Percentiles rank a stretch among this genome's conserved stretches.
phyloP scores from a whole-genome alignment of 2,888 invertebrate species.

The Orthonevra nobilis region DNA sequence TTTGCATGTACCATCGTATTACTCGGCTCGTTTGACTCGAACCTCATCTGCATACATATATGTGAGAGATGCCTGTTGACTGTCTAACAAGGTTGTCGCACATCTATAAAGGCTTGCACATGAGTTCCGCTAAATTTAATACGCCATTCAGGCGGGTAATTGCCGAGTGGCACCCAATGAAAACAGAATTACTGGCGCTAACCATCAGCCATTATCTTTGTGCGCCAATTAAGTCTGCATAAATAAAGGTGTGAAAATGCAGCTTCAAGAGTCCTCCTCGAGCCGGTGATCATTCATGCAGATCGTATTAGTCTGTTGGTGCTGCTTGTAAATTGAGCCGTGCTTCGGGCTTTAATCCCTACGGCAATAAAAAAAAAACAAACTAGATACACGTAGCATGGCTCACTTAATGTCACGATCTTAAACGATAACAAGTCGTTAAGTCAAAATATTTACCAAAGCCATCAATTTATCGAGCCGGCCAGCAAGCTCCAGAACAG shows the following conservation, averaged over 20 bases:
- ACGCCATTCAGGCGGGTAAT: slow-evolving; percentile 24
- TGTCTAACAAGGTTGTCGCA: slow-evolving; percentile 55
- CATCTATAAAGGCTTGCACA: slow-evolving; percentile 43
- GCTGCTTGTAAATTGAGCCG: slow-evolving; percentile 14
- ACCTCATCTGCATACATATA: slow-evolving; percentile 69
- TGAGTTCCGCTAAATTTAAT: slow-evolving; percentile 34
- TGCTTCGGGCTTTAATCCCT: slow-evolving; percentile 29
- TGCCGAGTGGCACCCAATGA: slow-evolving; percentile 39
- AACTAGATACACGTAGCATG: neutral
- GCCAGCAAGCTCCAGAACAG: slow-evolving; percentile 17
- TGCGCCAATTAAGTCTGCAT: slow-evolving; percentile 52
- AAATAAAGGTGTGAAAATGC: slow-evolving; percentile 66
- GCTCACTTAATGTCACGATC: slow-evolving; percentile 44
- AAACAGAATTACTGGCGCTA: slow-evolving; percentile 58
- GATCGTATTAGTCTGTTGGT: slow-evolving; percentile 33
- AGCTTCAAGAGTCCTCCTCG: slow-evolving; percentile 45
- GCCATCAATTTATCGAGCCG: slow-evolving; percentile 44
- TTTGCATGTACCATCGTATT: slow-evolving; percentile 33
- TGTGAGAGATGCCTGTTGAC: slow-evolving; percentile 65
- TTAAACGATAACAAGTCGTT: slow-evolving; percentile 60
- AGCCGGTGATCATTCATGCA: slow-evolving; percentile 54
- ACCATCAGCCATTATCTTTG: slow-evolving; percentile 51
- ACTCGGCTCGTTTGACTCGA: slow-evolving; percentile 60
- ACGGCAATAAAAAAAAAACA: no score
- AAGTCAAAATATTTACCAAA: slow-evolving; percentile 69